Conservation (phyloP, 2,113 vertebrate species). For the Lycaon pictus region DNA sequence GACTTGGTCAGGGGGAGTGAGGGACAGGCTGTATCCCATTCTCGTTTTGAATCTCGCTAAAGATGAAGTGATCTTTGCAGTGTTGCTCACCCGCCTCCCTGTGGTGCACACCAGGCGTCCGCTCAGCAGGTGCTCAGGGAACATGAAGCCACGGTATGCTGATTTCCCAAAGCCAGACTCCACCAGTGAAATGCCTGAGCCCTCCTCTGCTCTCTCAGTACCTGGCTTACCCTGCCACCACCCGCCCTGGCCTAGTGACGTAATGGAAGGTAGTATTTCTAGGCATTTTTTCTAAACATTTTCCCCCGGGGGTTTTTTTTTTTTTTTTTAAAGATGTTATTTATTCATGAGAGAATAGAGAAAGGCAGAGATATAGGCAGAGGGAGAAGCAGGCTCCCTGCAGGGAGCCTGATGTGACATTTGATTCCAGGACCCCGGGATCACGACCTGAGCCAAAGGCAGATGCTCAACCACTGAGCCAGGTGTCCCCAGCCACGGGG, state of each 20-base stretch:
- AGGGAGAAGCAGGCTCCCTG: too few relatives aligned
- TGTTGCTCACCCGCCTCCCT: rapidly evolving
- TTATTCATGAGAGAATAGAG: too few relatives aligned
- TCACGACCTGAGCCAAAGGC: too few relatives aligned
- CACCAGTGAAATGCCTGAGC: not conserved
- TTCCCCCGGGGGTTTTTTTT: too few relatives aligned
- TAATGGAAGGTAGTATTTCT: too few relatives aligned
- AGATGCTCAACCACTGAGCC: too few relatives aligned
- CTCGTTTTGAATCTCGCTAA: not conserved
- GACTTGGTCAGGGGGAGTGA: not conserved
- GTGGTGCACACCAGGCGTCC: rapidly evolving
- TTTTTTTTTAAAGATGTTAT: too few relatives aligned
- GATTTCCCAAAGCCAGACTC: not conserved
- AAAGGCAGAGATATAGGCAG: too few relatives aligned
- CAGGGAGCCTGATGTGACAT: too few relatives aligned
- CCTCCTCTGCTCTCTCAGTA: not conserved
- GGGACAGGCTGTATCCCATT: not conserved
- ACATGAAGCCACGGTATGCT: rapidly evolving
- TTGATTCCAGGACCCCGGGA: too few relatives aligned
- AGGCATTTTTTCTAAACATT: not conserved
- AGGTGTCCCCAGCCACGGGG: too few relatives aligned
- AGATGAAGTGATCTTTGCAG: not conserved
- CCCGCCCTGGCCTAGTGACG: not conserved
- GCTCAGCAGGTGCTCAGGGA: too few relatives aligned
- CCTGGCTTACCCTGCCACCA: not conserved